A percentile compares a stretch with the other conserved stretches of the same genome.
These are phyloP conservation scores for Himalopsyche anomala DNA, from an alignment of 2,888 invertebrate genomes.

Conservation along the genomic window DNA sequence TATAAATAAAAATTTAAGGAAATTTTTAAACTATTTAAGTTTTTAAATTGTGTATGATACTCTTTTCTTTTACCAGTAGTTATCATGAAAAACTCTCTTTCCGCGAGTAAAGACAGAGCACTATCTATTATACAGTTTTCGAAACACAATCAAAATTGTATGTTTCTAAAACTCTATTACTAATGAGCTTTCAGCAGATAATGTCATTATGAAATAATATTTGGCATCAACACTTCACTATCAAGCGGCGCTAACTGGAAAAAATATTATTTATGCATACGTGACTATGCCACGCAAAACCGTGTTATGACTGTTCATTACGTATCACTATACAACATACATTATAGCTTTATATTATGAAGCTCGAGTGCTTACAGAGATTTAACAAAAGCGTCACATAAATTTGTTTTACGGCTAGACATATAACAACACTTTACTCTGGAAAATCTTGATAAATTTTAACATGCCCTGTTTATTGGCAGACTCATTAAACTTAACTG, in stretches of 20 bases:
- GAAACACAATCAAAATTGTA: too few species aligned
- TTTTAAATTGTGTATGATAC: too few species aligned
- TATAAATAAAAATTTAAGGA: too few species aligned
- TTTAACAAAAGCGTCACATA: not conserved
- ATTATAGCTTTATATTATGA: constrained; percentile 25
- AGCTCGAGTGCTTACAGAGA: constrained; percentile 20
- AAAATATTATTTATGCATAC: not conserved
- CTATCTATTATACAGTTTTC: too few species aligned
- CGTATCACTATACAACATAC: not conserved
- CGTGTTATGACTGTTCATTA: not conserved
- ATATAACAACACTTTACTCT: constrained; percentile 22
- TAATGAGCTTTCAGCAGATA: too few species aligned
- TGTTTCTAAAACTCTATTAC: too few species aligned
- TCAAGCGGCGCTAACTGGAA: not conserved
- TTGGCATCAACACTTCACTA: too few species aligned
- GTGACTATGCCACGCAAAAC: not conserved
- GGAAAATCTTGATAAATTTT: constrained; percentile 35
- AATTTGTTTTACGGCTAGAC: constrained; percentile 39
- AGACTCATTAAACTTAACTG: constrained; percentile 37
- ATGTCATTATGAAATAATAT: too few species aligned
- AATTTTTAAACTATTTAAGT: too few species aligned
- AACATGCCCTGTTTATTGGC: constrained; percentile 4
- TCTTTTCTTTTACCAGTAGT: too few species aligned
- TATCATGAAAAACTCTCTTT: too few species aligned
- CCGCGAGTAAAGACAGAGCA: too few species aligned